Base-by-base conservation (phyloP, 2,113 vertebrate species). In the Phyllostomus discolor region DNA sequence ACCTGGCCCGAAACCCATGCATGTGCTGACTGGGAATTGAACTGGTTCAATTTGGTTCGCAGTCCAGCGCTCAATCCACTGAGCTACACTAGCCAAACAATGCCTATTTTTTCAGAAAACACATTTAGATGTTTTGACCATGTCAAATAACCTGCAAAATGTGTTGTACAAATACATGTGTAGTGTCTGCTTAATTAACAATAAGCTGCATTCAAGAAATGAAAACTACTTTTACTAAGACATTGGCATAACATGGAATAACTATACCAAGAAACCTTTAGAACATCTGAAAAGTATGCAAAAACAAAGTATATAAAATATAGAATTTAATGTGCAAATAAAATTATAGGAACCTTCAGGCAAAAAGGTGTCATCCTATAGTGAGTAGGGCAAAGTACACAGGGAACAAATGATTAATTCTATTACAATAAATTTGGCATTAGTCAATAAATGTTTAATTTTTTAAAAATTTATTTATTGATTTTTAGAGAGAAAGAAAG, bases 381-480 rank as follows among this genome's bases (percentile, higher is more conserved):
- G 20, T 50, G 10, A 94, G 38, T 2, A 79, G 31, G 54, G 28
- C 52, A 83, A 92, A 86, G 33, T n/a, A 81, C 5, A 48, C 35
- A 92, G 14, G 67, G 33, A 22, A 94, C 91, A 89, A 80, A 78
- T 46, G 48, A 50, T 76, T 48, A 54, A 52, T 87, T 78, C 73
- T 95, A 83, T 81, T 91, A 94, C 33, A 93, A 67, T 73, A 72
- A 93, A 88, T 83, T 50, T 95, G 28, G 33, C 24, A 72, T 78
- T 43, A 79, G 73, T 87, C 38, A 94, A 12, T 81, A 88, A 79
- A 72, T 26, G 43, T 88, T 78, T 64, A 78, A 87, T 64, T 64
- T 64, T 64, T 64, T 64, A 4, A 64, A 64, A 14, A 14, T 62
- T 28, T 62, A 26, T 62, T 31, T 64, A 64, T 11, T 62, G 59